Base-by-base conservation (phyloP, 2,888 invertebrate species). In the Dromius quadrimaculatus region DNA sequence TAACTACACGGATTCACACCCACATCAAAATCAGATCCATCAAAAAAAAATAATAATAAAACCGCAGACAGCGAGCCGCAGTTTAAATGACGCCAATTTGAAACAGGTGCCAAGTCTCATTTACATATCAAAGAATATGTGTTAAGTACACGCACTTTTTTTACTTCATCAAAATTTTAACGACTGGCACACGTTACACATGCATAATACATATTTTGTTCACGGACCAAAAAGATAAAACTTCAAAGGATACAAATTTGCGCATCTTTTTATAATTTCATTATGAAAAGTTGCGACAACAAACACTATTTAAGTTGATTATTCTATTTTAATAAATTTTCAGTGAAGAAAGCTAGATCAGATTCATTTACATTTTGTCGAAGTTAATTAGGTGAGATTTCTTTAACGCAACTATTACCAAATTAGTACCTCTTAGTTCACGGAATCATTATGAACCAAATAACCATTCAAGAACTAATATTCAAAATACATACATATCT, bases 161-260 rank as follows among this genome's bases (percentile, higher is more conserved):
- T 66, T 54, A 13, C 23, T 36, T 54, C 54, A 66, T 66, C 66
- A 66, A 66, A 54, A 57, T 66, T 66, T 66, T 66, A 66, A 66
- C 32, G 50, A 54, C 50, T 54, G 66, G 54, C 43, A 43, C 63
- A 28, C 45, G 63, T 19, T 59, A 34, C 50, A 28, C 19, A 54
- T 54, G 50, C 50, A 54, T 28, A 54, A 54, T 54, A 54, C 50
- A 54, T 54, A 54, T 54, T 54, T 54, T 54, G 50, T 54, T 54
- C 50, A 54, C 28, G 28, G 28, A 28, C 15, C 28, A 54, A 23
- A 54, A 17, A 15, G 28, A 54, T 28, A 54, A 3, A 9, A 54
- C 50, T 54, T 54, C 50, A 54, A 54, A 54, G 50, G 47, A 13
- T 8, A 15, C 28, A 28, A 28, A 54, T 54, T 23, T 54, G 15